Percentiles rank a stretch among this genome's conserved stretches.
Conservation (phyloP, 2,797 vertebrate species). For the Enteromius treurensis region DNA sequence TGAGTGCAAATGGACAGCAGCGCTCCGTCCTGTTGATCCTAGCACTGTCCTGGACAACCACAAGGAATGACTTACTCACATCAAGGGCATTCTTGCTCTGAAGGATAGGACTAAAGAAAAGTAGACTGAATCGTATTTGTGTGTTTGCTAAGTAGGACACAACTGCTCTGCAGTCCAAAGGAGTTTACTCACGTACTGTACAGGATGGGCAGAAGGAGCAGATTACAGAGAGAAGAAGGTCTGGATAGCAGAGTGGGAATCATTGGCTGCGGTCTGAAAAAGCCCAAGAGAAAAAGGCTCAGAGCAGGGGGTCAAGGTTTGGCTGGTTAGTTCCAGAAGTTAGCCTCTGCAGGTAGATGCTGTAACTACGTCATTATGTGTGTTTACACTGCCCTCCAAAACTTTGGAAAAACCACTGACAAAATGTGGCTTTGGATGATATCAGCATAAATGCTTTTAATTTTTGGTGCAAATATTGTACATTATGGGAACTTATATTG, state of each 20-base stretch:
- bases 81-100: conserved; percentile 28
- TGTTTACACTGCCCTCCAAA: no score
- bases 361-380: background rate
- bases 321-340: background rate
- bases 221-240: background rate
- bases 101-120: background rate
- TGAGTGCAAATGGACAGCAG: conserved; percentile 11
- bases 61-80: conserved; percentile 22
- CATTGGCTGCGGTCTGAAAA: background rate
- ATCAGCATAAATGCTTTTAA: no score
- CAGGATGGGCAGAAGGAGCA: background rate
- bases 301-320: background rate
- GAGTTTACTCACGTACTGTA: background rate
- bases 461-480: no score
- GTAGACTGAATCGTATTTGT: conserved; percentile 35
- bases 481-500: no score
- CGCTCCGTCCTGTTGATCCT: background rate
- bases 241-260: background rate
- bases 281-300: background rate
- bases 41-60: conserved; percentile 2
- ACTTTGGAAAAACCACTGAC: no score
- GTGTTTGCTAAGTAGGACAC: conserved; percentile 26
- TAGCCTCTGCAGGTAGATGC: background rate
- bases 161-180: conserved; percentile 20
- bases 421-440: no score